Conservation (phyloP, 2,888 invertebrate genomes). For the Atrina japonica region DNA sequence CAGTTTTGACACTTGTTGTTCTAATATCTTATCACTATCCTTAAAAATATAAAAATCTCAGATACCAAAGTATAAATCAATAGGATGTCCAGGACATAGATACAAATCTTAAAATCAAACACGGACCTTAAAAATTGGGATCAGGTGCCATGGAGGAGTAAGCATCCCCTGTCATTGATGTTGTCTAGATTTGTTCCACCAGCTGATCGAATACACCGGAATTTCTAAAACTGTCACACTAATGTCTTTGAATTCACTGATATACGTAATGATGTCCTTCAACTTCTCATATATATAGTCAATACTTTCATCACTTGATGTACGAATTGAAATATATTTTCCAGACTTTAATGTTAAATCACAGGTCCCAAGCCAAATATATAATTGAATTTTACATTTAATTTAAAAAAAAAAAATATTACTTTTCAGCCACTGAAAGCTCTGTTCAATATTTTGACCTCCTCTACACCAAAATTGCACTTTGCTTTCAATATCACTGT, state of each 20-base stretch:
- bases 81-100: no score
- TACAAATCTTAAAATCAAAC: no score
- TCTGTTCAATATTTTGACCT: neutral
- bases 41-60: neutral
- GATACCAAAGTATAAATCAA: no score
- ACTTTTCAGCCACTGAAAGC: neutral
- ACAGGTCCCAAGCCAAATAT: neutral
- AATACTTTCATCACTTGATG: neutral
- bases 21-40: neutral
- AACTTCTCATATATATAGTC: neutral
- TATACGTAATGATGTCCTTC: neutral
- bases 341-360: neutral
- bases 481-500: neutral
- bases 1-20: neutral
- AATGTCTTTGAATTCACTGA: neutral
- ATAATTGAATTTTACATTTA: constrained; percentile 6
- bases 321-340: neutral
- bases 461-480: neutral
- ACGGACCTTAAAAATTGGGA: no score
- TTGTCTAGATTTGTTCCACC: neutral
- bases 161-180: no score
- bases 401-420: neutral
- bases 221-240: neutral
- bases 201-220: neutral
- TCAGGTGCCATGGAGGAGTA: no score